Conservation (phyloP, 2,113 vertebrate species). For the Addax nasomaculatus region DNA sequence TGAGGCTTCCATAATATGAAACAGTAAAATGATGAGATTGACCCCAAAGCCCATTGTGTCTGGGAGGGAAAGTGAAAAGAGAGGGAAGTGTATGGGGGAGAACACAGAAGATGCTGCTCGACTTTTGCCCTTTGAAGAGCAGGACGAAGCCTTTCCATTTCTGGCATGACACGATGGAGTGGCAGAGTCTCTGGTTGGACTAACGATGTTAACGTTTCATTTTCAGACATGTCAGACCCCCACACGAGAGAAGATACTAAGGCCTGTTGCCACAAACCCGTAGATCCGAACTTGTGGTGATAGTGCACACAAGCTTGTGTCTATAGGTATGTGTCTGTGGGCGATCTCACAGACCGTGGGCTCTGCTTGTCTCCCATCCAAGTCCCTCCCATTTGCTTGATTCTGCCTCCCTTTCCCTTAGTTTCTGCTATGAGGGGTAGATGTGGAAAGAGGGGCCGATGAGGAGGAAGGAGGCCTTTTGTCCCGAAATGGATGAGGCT, state of each 20-base stretch:
- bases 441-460: not conserved
- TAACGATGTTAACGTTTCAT: conserved; percentile 63
- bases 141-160: not conserved
- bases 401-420: not conserved
- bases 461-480: not conserved
- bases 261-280: conserved; percentile 97
- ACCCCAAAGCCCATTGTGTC: no score
- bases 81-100: not conserved
- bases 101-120: not conserved
- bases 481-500: conserved; percentile 8
- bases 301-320: conserved; percentile 96
- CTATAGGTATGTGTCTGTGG: conserved; percentile 98
- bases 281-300: conserved; percentile 99
- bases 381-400: not conserved
- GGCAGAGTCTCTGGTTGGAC: conserved; percentile 25
- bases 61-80: not conserved
- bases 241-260: conserved; percentile 74
- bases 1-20: not conserved
- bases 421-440: not conserved
- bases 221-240: conserved; percentile 66
- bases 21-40: not conserved
- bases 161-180: not conserved
- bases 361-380: not conserved
- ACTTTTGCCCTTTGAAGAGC: not conserved
- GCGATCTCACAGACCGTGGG: conserved; percentile 72